Base-by-base conservation (phyloP, 2,888 invertebrate species). In the Melinopterus prodromus region DNA sequence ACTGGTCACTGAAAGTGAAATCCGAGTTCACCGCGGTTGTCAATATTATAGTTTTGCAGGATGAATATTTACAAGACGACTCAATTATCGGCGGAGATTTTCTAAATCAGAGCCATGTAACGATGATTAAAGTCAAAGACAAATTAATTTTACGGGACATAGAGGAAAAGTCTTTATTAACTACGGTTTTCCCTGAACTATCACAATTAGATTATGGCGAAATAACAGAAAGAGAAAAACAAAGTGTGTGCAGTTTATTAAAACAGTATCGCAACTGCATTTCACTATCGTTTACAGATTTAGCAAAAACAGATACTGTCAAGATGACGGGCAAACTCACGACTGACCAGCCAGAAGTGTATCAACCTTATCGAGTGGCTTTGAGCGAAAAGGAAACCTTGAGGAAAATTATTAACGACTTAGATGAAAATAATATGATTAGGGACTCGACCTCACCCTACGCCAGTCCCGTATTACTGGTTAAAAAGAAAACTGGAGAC, bases 301-400 rank as follows among this genome's bases (percentile, higher is more conserved):
- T 53, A 53, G 53, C 3, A 53, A 53, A 53, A 53, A 53, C 53
- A 53, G 53, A 53, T 53, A 53, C 53, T 53, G 53, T 53, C 53
- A 6, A 53, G 53, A 76, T 77, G 70, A 16, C 36, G 4, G 76
- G 71, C 2, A 70, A 76, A 38, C 12, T 79, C 16, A 35, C 16
- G 9, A 37, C 75, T 6, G 76, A 79, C 36, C 38, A 38, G 14
- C 16, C 69, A 71, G 71, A 76, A 36, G 71, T 37, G 16, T 37
- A 81, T 76, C 37, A 84, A 71, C 83, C 84, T 15, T 84, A 84
- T 78, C 72, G 83, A 36, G 71, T 84, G 78, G 77, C 83, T 1
- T 38, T 77, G 71, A 14, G 79, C 14, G 83, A 84, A 75, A 74
- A 83, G 35, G 77, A 35, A 14, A 71, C 38, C 71, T 82, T 83